These are phyloP conservation scores for Arremon aurantiirostris DNA, from an alignment of 2,797 vertebrate genomes.

Conservation along the genomic window DNA sequence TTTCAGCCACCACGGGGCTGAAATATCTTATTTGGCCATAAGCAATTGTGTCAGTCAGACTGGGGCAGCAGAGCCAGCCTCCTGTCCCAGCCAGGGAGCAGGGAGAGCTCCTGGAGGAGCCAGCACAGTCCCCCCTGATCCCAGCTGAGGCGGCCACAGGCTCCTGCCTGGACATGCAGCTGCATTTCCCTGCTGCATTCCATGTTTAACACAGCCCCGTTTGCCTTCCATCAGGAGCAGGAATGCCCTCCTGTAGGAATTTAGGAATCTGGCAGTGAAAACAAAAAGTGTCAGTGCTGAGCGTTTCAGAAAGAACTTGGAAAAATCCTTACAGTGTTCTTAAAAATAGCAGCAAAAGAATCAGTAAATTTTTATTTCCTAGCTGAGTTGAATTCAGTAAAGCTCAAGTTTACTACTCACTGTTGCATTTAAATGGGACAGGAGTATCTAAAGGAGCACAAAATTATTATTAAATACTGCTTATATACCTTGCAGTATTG, in stretches of 20 bases:
- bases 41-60: neutral
- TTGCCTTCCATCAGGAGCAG: neutral
- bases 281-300: neutral
- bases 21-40: constrained; percentile 61
- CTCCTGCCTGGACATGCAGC: neutral
- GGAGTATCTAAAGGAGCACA: neutral
- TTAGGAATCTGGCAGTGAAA: neutral
- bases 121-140: neutral
- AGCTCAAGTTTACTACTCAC: neutral
- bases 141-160: neutral
- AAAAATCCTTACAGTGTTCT: neutral
- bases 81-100: neutral
- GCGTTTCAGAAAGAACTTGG: rapidly evolving
- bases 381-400: neutral
- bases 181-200: neutral
- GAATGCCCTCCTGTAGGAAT: neutral
- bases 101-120: constrained; percentile 13
- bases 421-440: neutral
- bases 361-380: neutral
- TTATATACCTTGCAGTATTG: too few relatives aligned
- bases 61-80: neutral
- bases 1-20: constrained; percentile 11
- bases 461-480: neutral
- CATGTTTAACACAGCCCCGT: neutral
- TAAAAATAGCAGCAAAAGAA: neutral